Evolutionary conservation across 2,113 vertebrate genomes (phyloP), one percentile per base, ranked within the genome.

Genomic region (Neodon shergylaensis): DNA sequence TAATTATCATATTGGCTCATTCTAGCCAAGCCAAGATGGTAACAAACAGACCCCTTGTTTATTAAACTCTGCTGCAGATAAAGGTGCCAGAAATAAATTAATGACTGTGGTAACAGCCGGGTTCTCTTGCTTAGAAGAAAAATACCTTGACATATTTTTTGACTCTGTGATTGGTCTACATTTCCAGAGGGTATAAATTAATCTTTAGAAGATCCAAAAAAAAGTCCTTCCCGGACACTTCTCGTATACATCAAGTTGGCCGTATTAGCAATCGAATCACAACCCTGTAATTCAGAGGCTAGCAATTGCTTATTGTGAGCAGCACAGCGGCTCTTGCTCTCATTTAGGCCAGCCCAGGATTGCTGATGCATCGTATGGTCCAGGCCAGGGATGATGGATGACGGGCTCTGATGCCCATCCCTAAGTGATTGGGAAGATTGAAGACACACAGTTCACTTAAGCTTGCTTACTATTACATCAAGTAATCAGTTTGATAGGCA

Each of bases 381-480:
- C 98, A 98, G 98, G 98, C 98, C 98, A 98, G 97, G 98, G 98
- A 99, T 99, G 99, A 99, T 99, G 99, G 99, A 99, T 99, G 99
- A 98, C 97, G 97, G 98, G 98, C 98, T 98, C 99, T 98, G 99
- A 98, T 99, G 98, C 99, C 98, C 98, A 98, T 98, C 98, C 98
- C 98, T 99, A 99, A 99, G 99, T 99, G 99, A 99, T 99, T 99
- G 99, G 98, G 98, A 99, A 99, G 99, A 99, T 99, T 99, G 99
- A 99, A 99, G 99, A 99, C 98, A 98, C 98, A 98, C 99, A 99
- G 99, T 99, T 99, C 99, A 99, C 99, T 99, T 99, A 99, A 98
- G 98, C 98, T 99, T 98, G 98, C 98, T 99, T 98, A 98, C 98
- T 98, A 98, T 99, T 98, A 98, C 98, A 99, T 98, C 98, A 98